Conservation (phyloP, 30 jellyfish, hydroid and myxozoan species). For the Nemopilema nomurai region DNA sequence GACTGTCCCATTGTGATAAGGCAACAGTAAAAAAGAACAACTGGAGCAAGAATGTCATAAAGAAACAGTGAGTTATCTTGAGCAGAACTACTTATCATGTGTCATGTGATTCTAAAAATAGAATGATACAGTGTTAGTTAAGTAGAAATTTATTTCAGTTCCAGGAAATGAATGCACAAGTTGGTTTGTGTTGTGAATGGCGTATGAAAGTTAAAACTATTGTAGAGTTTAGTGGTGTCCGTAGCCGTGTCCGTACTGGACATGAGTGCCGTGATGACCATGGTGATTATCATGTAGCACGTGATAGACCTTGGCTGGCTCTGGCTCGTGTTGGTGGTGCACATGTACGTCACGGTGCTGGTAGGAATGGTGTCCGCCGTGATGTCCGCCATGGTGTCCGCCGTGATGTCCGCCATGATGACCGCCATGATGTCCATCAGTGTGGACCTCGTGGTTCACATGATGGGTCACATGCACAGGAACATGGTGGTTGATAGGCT, state of each 20-base stretch:
- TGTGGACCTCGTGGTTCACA: constrained; percentile 42
- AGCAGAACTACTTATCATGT: too few relatives aligned
- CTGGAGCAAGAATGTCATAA: too few relatives aligned
- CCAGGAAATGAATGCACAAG: too few relatives aligned
- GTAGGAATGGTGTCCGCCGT: constrained; percentile 39
- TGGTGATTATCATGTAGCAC: constrained; percentile 42
- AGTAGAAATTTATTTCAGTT: too few relatives aligned
- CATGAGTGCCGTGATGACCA: constrained; percentile 34
- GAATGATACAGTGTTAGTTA: too few relatives aligned
- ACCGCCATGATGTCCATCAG: constrained; percentile 62
- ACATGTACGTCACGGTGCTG: constrained; percentile 42
- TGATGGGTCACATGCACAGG: constrained; percentile 41
- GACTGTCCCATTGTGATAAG: too few relatives aligned
- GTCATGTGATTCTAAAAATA: too few relatives aligned
- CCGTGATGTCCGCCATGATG: constrained; percentile 55
- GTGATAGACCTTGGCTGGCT: constrained; percentile 57
- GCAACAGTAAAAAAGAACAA: too few relatives aligned
- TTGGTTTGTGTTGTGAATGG: too few relatives aligned
- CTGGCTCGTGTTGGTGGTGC: constrained; percentile 51
- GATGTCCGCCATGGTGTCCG: constrained; percentile 47
- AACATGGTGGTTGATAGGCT: constrained; percentile 35
- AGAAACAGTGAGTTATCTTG: too few relatives aligned
- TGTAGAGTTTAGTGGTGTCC: constrained; percentile 1
- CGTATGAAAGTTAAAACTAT: background rate
- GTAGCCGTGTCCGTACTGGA: constrained; percentile 21